phyloP scores from a whole-genome alignment of 2,113 vertebrate species.

The Sinosuthora webbiana region DNA sequence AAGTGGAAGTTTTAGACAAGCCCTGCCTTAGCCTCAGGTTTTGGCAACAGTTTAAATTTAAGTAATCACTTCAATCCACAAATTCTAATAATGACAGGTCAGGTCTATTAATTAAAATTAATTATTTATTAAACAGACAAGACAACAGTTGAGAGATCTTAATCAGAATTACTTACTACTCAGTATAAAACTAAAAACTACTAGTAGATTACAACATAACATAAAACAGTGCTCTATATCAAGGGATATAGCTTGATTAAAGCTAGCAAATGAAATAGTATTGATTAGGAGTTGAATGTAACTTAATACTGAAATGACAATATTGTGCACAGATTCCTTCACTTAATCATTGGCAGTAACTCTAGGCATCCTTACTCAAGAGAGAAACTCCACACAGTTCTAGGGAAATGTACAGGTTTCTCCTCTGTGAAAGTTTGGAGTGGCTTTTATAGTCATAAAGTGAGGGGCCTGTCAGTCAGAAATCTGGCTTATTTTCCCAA shows the following conservation, averaged over 20 bases:
- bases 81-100: not conserved
- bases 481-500: not conserved
- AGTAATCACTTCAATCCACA: not conserved
- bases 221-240: not conserved
- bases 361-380: rapidly evolving
- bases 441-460: rapidly evolving
- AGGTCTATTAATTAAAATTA: not conserved
- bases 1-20: not conserved
- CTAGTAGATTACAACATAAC: not conserved
- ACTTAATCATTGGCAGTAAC: not conserved
- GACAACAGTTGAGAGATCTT: not conserved
- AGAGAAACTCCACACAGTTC: not conserved
- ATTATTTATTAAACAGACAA: not conserved
- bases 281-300: not conserved
- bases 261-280: not conserved
- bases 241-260: not conserved
- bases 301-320: not conserved
- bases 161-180: not conserved
- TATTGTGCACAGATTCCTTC: too few species aligned
- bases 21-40: not conserved
- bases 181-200: not conserved
- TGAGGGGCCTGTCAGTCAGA: not conserved
- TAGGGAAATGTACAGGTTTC: not conserved
- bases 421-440: not conserved
- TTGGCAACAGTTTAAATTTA: not conserved